Evolutionary conservation across 1,140 invertebrate genomes (phyloP), one percentile per base, ranked within the genome.

Genomic region (Popillia japonica): DNA sequence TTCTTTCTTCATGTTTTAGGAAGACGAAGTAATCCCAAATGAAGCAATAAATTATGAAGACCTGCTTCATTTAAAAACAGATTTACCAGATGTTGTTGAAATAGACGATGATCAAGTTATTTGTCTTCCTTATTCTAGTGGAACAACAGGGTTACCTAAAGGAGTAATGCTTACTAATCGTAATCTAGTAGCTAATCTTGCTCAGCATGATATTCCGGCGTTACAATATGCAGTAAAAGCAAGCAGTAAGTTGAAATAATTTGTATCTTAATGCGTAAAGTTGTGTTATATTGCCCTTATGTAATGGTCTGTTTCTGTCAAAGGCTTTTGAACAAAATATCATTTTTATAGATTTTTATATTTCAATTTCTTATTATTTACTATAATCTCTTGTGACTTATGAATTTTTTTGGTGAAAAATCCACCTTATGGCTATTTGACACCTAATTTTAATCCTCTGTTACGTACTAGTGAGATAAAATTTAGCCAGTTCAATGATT

Each of bases 111-210:
- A 74, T 17, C 11, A 74, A 40, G 40, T 42, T 3, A 27, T 74
- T 40, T 44, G 11, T 41, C 40, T 41, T 42, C 90, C 90, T n/a
- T 93, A 90, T 86, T 93, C 95, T 0, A 96, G 95, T 85, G 96
- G 96, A 17, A 97, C 96, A 2, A 97, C 95, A 23, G 96, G 96
- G 14, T 83, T 94, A 68, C 96, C 96, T 9, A 98, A 98, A 90
- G 96, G 94, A 27, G 96, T 97, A 0, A 91, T 95, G 87, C 84
- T 96, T 0, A 93, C 93, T 0, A 93, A 97, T 85, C 87, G 83
- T 61, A 93, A 92, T 84, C 85, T 92, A 48, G 83, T 90, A 34
- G 85, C 89, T 0, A 92, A 92, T 82, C 10, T 88, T 10, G 9
- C 42, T 9, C 87, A 89, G 27, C 23, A 42, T 34, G 3, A 6